A percentile compares a stretch with the other conserved stretches of the same genome.
phyloP scores from a whole-genome alignment of 1,140 invertebrate genomes.

The Mylabris phalerata region DNA sequence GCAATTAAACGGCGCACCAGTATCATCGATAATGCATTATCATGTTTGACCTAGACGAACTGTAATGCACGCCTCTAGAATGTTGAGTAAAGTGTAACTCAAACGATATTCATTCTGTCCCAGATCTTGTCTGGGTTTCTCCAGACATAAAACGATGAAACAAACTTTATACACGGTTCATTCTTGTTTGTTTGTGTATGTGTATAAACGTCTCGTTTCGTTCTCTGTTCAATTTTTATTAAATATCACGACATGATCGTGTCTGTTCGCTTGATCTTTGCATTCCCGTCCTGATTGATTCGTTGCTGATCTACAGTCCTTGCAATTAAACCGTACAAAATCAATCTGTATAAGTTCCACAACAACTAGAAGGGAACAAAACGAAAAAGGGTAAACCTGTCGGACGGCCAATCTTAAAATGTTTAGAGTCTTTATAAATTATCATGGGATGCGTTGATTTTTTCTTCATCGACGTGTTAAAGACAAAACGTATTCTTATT shows the following conservation, averaged over 20 bases:
- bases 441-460: neutral
- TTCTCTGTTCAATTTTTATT: too few relatives aligned
- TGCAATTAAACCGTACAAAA: constrained; percentile 3
- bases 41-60: constrained; percentile 1
- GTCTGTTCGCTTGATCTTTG: too few relatives aligned
- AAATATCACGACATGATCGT: too few relatives aligned
- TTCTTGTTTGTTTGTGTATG: too few relatives aligned
- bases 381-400: neutral
- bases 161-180: constrained; percentile 3
- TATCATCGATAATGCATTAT: neutral
- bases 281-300: neutral
- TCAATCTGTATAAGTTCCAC: neutral
- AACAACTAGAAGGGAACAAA: neutral
- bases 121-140: constrained; percentile 16
- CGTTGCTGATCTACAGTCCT: neutral
- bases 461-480: neutral
- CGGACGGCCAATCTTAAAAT: neutral
- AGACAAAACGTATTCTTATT: constrained; percentile 9
- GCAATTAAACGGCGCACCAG: neutral
- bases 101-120: constrained; percentile 10
- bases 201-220: too few relatives aligned
- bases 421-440: constrained; percentile 11
- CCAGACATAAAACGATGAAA: constrained; percentile 24
- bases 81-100: constrained; percentile 6
- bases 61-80: constrained; percentile 12